Conservation (phyloP, 2,888 invertebrate genomes). For the Calameuta filiformis region DNA sequence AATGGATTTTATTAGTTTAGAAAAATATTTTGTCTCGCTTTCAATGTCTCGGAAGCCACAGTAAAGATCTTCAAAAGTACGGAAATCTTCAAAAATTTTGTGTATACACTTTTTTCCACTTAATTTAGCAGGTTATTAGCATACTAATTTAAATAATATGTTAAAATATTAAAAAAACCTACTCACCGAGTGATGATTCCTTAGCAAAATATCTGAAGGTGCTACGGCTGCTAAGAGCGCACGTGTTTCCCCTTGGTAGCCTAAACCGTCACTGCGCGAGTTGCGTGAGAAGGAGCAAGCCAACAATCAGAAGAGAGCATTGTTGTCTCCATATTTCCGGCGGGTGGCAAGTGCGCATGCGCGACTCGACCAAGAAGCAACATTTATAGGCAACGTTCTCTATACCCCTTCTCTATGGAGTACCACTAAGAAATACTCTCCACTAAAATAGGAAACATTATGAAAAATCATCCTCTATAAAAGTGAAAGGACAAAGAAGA, state of each 20-base stretch:
- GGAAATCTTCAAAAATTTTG: neutral
- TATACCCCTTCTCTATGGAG: neutral
- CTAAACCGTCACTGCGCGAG: slow-evolving; percentile 18
- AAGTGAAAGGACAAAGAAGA: neutral
- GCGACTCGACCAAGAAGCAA: slow-evolving; percentile 3
- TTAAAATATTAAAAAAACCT: neutral
- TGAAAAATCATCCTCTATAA: neutral
- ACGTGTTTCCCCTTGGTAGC: slow-evolving; percentile 2
- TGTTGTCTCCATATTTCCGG: slow-evolving; percentile 16
- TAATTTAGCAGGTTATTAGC: neutral
- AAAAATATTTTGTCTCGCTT: neutral
- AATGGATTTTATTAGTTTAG: neutral
- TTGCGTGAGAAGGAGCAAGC: slow-evolving; percentile 11
- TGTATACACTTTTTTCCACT: neutral
- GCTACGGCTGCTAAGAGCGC: slow-evolving; percentile 7
- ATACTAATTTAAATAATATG: neutral
- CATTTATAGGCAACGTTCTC: neutral
- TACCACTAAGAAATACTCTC: neutral
- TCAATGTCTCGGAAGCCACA: neutral
- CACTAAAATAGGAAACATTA: neutral
- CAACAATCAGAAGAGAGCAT: slow-evolving; percentile 19
- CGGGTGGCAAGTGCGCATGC: slow-evolving; percentile 13
- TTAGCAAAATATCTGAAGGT: neutral
- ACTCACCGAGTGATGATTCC: slow-evolving; percentile 10
- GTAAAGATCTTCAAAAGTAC: neutral